Evolutionary conservation across 2,888 invertebrate genomes (phyloP).

Genomic region (Lycocerus yunnanus): DNA sequence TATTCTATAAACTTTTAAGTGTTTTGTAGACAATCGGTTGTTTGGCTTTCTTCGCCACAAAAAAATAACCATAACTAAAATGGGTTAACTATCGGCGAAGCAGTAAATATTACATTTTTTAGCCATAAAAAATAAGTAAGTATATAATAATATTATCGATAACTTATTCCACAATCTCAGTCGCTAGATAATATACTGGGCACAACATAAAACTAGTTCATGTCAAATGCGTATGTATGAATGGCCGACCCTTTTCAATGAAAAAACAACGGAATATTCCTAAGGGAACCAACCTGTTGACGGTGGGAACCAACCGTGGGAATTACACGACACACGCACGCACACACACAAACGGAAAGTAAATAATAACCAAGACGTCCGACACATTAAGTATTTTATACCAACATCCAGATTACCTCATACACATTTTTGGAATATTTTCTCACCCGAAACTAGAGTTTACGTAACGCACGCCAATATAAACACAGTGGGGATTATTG

Average conservation of each 20-base stretch:
- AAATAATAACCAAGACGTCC: neutral
- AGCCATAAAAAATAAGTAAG: slow-evolving; percentile 10
- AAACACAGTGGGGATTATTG: too few relatives aligned
- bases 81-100: slow-evolving; percentile 16
- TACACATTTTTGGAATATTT: neutral
- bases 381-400: neutral
- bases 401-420: neutral
- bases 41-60: neutral
- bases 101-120: slow-evolving; percentile 16
- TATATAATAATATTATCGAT: neutral
- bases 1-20: slow-evolving; percentile 7
- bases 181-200: slow-evolving; percentile 7
- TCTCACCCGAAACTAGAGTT: neutral
- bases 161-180: slow-evolving; percentile 1
- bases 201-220: slow-evolving; percentile 23
- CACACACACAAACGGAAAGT: slow-evolving; percentile 6
- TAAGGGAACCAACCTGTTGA: slow-evolving; percentile 47
- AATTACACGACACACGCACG: slow-evolving; percentile 28
- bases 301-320: slow-evolving; percentile 47
- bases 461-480: too few relatives aligned
- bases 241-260: slow-evolving; percentile 27
- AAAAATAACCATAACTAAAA: slow-evolving; percentile 2
- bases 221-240: slow-evolving; percentile 9
- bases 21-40: neutral
- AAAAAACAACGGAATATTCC: slow-evolving; percentile 37